Conservation (phyloP, 2,888 invertebrate genomes). For the Andrena dorsata region DNA sequence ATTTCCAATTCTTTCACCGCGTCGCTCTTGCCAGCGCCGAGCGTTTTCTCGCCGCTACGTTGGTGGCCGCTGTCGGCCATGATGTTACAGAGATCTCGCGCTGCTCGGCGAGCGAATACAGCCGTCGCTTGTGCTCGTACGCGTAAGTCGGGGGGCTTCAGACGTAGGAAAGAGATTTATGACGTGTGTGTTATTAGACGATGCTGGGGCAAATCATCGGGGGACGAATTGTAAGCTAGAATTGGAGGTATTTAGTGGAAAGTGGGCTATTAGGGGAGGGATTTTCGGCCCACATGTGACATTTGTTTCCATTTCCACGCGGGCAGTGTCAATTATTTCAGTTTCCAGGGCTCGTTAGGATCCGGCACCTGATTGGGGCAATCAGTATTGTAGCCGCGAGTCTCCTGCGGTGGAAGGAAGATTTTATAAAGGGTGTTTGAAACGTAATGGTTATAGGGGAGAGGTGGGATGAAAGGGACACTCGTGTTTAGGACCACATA, state of each 20-base stretch:
- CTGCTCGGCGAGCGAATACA: constrained; percentile 7
- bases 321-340: constrained; percentile 1
- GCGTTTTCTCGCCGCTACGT: constrained; percentile 58
- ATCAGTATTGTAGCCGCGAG: not conserved
- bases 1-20: constrained; percentile 63
- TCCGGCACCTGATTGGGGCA: constrained; percentile 9
- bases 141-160: constrained; percentile 36
- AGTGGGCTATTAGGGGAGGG: constrained; percentile 14
- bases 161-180: constrained; percentile 34
- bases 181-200: constrained; percentile 19
- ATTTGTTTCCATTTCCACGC: constrained; percentile 45
- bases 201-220: constrained; percentile 35
- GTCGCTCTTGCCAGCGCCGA: constrained; percentile 37
- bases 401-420: not conserved
- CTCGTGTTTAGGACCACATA: too few relatives aligned
- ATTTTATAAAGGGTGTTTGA: not conserved
- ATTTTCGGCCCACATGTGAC: constrained; percentile 44
- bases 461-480: too few relatives aligned
- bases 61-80: constrained; percentile 61
- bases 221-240: constrained; percentile 19
- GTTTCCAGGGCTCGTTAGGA: not conserved
- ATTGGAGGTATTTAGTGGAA: constrained; percentile 28
- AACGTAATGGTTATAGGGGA: not conserved
- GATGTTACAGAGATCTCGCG: constrained; percentile 27
- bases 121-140: constrained; percentile 12